Percentiles rank a stretch among this genome's conserved stretches.
These are phyloP conservation scores for Eupeodes corollae DNA, from an alignment of 1,140 invertebrate species.

Conservation along the genomic window DNA sequence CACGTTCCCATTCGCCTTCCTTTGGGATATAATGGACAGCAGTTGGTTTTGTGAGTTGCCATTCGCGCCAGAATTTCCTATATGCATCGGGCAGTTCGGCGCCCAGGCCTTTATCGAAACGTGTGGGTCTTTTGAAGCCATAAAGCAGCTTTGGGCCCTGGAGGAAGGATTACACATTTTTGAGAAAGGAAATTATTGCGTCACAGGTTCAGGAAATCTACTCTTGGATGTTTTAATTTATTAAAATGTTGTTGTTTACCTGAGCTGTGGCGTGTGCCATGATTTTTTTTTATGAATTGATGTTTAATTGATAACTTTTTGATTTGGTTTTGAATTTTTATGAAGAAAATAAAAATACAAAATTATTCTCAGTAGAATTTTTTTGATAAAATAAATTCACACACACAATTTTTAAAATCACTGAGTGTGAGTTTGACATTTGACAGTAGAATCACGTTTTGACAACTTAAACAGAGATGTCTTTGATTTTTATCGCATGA, in stretches of 20 bases:
- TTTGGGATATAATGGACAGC: slow-evolving; percentile 80
- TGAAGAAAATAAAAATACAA: too few species aligned
- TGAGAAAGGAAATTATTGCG: slow-evolving; percentile 4
- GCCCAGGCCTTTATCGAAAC: slow-evolving; percentile 50
- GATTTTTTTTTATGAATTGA: too few species aligned
- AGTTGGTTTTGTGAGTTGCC: slow-evolving; percentile 56
- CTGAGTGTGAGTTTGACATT: too few species aligned
- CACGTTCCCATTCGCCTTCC: slow-evolving; percentile 56
- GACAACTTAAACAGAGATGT: too few species aligned
- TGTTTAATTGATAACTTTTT: too few species aligned
- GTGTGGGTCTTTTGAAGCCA: slow-evolving; percentile 38
- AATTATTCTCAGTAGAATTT: too few species aligned
- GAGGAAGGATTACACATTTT: too few species aligned
- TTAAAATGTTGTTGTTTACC: neutral
- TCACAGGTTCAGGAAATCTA: neutral
- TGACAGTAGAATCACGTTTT: too few species aligned
- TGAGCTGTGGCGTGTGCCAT: neutral
- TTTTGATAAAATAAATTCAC: too few species aligned
- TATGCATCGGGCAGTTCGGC: slow-evolving; percentile 69
- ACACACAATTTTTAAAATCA: too few species aligned
- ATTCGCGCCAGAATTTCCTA: slow-evolving; percentile 78
- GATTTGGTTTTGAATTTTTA: too few species aligned
- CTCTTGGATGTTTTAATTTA: neutral
- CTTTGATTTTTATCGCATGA: too few species aligned
- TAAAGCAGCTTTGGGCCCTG: slow-evolving; percentile 29